Conservation (phyloP, 2,113 vertebrate genomes). For the Actenoides hombroni region DNA sequence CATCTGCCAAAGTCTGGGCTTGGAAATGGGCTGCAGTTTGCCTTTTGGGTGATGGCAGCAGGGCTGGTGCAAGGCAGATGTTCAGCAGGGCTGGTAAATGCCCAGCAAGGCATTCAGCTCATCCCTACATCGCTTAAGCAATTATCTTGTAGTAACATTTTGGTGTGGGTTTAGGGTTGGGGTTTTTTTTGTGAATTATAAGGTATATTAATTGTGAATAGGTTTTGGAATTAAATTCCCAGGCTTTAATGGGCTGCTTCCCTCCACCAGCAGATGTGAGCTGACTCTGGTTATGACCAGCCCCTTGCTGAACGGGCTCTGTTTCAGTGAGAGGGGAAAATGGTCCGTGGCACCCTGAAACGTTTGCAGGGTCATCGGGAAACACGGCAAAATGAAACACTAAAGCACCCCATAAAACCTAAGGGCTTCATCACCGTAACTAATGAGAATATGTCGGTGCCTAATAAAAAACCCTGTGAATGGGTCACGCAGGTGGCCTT, state of each 20-base stretch:
- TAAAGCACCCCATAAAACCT: background rate
- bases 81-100: background rate
- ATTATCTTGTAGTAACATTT: background rate
- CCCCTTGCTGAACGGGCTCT: background rate
- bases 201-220: background rate
- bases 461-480: background rate
- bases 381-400: background rate
- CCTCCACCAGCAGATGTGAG: background rate
- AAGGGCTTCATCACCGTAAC: constrained; percentile 4
- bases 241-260: background rate
- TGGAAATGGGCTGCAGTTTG: background rate
- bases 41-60: background rate
- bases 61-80: background rate
- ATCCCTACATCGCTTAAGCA: background rate
- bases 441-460: background rate
- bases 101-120: background rate
- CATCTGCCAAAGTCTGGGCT: background rate
- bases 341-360: background rate
- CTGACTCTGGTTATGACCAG: background rate
- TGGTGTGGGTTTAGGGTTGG: background rate
- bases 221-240: background rate
- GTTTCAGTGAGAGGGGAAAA: background rate
- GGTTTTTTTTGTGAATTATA: fast-evolving
- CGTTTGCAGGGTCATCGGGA: background rate
- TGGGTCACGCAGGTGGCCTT: background rate